Conservation (phyloP, 2,888 invertebrate genomes). For the Baronia brevicornis region DNA sequence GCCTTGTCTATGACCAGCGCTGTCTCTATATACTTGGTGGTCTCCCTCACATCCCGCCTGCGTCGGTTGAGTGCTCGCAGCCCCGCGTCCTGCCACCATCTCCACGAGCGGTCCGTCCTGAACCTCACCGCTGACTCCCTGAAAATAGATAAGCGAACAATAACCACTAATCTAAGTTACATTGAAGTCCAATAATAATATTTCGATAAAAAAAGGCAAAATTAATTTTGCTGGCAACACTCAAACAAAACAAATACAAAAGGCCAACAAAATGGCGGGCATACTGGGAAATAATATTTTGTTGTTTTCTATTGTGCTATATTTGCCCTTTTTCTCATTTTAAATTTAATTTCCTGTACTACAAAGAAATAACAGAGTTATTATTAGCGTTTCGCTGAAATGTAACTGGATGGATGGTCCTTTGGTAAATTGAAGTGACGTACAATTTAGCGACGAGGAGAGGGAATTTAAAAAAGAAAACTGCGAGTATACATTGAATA, state of each 20-base stretch:
- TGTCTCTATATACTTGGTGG: conserved; percentile 96
- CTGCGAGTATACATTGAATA: too few relatives aligned
- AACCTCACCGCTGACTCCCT: conserved; percentile 35
- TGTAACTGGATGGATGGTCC: conserved; percentile 7
- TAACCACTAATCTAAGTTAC: too few relatives aligned
- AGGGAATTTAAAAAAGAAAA: conserved; percentile 8
- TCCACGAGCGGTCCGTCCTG: conserved; percentile 47
- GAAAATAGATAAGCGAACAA: too few relatives aligned
- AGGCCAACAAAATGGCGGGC: too few relatives aligned
- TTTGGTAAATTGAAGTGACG: conserved; percentile 13
- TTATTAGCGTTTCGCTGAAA: conserved; percentile 15
- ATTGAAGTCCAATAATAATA: conserved; percentile 18
- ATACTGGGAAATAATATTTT: too few relatives aligned
- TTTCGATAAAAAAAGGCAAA: too few relatives aligned
- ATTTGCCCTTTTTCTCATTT: conserved; percentile 9
- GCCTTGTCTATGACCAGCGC: conserved; percentile 97
- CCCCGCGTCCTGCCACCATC: conserved; percentile 60
- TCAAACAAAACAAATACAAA: too few relatives aligned
- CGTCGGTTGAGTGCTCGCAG: conserved; percentile 47
- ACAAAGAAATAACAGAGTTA: conserved; percentile 1
- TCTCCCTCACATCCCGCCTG: conserved; percentile 88
- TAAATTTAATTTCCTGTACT: conserved; percentile 13
- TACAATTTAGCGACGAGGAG: conserved; percentile 9
- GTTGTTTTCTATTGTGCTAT: too few relatives aligned
- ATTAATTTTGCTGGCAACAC: too few relatives aligned